Conservation (phyloP, 2,113 vertebrate genomes). For the Platycercus adscitus region DNA sequence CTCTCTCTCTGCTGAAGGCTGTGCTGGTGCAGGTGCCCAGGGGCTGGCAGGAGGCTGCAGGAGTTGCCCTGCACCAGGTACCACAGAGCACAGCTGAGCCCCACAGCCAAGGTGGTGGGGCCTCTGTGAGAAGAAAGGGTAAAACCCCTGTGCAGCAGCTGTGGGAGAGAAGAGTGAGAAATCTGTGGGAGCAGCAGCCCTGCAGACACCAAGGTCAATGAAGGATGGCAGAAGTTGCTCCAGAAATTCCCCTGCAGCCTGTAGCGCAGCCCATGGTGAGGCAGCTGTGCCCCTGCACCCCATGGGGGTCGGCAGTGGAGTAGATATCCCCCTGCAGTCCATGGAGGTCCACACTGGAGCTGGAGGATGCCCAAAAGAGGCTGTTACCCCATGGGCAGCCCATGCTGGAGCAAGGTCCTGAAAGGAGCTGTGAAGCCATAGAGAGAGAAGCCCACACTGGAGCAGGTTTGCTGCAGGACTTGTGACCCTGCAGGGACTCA, state of each 20-base stretch:
- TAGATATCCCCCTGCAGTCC: neutral
- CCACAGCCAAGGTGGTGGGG: fast-evolving
- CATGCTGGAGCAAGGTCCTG: neutral
- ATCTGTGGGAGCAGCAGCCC: neutral
- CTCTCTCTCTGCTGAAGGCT: fast-evolving
- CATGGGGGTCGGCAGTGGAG: fast-evolving
- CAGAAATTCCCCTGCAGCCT: neutral
- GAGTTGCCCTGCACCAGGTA: neutral
- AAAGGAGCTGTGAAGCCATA: neutral
- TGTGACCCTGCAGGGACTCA: fast-evolving
- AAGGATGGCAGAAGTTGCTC: no score
- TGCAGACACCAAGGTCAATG: fast-evolving
- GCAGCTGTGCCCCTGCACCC: neutral
- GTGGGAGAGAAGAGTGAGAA: neutral
- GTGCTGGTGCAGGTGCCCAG: neutral
- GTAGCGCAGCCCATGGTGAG: fast-evolving
- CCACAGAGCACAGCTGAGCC: fast-evolving
- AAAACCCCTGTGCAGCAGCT: fast-evolving
- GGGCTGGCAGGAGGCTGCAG: neutral
- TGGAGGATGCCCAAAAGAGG: neutral
- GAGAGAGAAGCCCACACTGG: neutral
- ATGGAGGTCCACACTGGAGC: neutral
- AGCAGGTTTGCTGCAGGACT: neutral
- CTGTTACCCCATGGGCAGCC: neutral
- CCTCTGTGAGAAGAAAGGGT: neutral